phyloP scores from a whole-genome alignment of 2,797 vertebrate species.

The Tamandua tetradactyla region DNA sequence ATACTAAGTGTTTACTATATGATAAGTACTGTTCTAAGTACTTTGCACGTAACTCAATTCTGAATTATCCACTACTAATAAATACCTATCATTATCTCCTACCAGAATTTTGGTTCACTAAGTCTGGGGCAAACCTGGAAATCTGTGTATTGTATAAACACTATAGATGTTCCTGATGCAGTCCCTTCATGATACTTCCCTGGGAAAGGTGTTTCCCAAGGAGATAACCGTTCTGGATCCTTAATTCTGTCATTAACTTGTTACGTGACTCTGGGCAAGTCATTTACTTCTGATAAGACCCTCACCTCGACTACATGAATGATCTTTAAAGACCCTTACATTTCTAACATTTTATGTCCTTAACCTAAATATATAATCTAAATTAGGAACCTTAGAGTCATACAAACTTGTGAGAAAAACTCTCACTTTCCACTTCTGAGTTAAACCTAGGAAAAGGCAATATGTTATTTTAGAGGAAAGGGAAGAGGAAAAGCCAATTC shows the following conservation, averaged over 20 bases:
- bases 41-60: neutral
- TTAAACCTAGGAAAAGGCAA: neutral
- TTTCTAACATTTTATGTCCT: neutral
- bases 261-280: neutral
- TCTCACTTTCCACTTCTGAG: neutral
- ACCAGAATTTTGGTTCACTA: neutral
- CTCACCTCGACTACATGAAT: neutral
- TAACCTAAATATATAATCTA: neutral
- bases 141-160: neutral
- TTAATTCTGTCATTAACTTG: neutral
- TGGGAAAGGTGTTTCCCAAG: neutral
- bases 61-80: neutral
- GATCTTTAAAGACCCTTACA: neutral
- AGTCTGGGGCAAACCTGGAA: neutral
- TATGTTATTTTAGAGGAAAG: neutral
- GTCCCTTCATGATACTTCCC: neutral
- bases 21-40: neutral
- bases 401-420: neutral
- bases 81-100: neutral
- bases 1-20: neutral
- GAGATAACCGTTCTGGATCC: neutral
- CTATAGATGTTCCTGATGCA: neutral
- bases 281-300: neutral
- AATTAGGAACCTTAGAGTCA: neutral
- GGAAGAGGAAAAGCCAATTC: neutral